Evolutionary conservation across 1,140 invertebrate species (phyloP).

Genomic region (Ganaspis sp.): DNA sequence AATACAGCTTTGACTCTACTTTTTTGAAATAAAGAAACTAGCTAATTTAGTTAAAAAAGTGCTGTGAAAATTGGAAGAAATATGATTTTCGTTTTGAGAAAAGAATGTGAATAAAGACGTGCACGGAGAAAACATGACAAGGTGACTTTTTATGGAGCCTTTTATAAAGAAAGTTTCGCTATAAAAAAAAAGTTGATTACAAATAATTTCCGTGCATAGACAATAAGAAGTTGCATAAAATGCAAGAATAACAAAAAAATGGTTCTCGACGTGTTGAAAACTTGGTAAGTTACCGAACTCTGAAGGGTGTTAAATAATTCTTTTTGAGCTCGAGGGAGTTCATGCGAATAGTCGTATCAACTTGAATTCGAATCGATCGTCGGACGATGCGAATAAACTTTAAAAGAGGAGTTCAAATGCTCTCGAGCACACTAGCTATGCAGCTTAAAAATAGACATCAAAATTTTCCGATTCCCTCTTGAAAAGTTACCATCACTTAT

Average conservation of each 20-base stretch:
- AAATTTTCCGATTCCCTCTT: background rate
- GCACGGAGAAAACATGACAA: no score
- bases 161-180: no score
- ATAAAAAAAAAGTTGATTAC: no score
- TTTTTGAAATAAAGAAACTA: no score
- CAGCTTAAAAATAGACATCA: background rate
- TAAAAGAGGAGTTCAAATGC: constrained; percentile 1
- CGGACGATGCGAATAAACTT: constrained; percentile 1
- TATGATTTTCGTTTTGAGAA: no score
- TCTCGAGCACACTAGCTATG: constrained; percentile 4
- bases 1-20: no score
- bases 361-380: constrained; percentile 1
- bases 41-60: no score
- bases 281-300: background rate
- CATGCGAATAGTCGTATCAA: constrained; percentile 5
- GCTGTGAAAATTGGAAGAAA: no score
- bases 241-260: background rate
- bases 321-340: constrained; percentile 1
- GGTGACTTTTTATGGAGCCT: no score
- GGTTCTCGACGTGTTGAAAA: background rate
- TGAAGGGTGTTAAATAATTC: constrained; percentile 6
- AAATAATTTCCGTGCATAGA: background rate
- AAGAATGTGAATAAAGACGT: no score
- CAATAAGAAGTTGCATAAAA: background rate
- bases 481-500: background rate